A percentile compares a stretch with the other conserved stretches of the same genome.
Evolutionary conservation across 2,888 invertebrate species (phyloP).

Genomic region (Morpho deidamia): DNA sequence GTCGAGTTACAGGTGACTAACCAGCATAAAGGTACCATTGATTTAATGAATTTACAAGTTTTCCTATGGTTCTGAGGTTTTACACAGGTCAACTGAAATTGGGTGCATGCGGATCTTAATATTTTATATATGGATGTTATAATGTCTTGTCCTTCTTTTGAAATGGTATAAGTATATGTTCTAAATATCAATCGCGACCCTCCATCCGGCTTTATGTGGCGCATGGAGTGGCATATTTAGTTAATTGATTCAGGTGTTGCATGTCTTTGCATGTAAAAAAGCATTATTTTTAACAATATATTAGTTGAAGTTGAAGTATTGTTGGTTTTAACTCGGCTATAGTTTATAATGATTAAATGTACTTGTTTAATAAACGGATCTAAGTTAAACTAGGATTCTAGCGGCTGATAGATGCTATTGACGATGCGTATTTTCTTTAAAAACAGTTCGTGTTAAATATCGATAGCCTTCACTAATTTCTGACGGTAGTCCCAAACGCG

Average conservation of each 20-base stretch:
- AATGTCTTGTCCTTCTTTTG: constrained; percentile 4
- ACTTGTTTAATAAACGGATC: no score
- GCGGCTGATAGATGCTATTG: no score
- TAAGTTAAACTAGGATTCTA: no score
- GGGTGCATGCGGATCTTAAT: constrained; percentile 1
- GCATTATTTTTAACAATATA: no score
- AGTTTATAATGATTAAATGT: no score
- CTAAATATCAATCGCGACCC: constrained; percentile 16
- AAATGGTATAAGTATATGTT: constrained; percentile 2
- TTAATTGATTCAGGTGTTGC: constrained; percentile 6
- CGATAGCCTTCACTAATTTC: no score
- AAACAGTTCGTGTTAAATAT: no score
- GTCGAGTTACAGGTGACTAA: constrained; percentile 89
- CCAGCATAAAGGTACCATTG: constrained; percentile 63
- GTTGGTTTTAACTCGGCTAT: no score
- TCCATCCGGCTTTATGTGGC: constrained; percentile 18
- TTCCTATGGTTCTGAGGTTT: constrained; percentile 17
- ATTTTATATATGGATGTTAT: neutral
- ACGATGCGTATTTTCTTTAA: no score
- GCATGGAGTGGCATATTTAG: constrained; percentile 12
- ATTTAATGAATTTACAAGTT: constrained; percentile 43
- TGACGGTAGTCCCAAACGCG: no score
- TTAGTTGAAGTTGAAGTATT: no score
- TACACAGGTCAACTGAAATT: constrained; percentile 1
- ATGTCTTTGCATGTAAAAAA: neutral